Evolutionary conservation across 1,140 invertebrate species (phyloP), one percentile per base, ranked within the genome.

Genomic region (Globodera rostochiensis): DNA sequence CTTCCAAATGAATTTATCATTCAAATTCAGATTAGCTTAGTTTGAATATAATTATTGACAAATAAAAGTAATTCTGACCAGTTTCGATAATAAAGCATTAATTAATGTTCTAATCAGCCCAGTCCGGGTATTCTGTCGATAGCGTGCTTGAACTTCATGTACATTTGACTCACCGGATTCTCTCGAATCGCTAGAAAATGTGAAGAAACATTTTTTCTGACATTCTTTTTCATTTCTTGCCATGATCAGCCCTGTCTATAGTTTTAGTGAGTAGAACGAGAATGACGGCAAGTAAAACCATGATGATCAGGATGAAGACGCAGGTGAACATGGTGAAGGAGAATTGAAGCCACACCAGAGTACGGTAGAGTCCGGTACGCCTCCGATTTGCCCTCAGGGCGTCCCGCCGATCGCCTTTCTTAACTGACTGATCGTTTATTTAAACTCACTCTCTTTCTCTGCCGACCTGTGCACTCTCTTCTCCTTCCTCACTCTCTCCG

Each of bases 81-180:
- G 36, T 36, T 36, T 36, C 36, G 2, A 36, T 36, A 36, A 36
- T 36, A 36, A 36, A 36, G 36, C 36, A 36, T 36, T 36, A 64
- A 36, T 36, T 36, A 64, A 25, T 71, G 21, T 9, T 36, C 69
- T 4, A 19, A 9, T 71, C 69, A 71, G 25, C 69, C 69, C 5
- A 36, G 69, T n/a, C 69, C 69, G 11, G 69, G 77, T 49, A 78
- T 78, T 69, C 46, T 78, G 60, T 78, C 64, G 11, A 78, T 60
- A n/a, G 77, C 77, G 70, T 50, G 47, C 50, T 64, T 78, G n/a
- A 78, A 8, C 25, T 78, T 78, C 50, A 50, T 64, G 25, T 78
- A 78, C n/a, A 78, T 47, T 49, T 78, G 77, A 69, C 77, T 78
- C 3, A 78, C 77, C 6, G 77, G 77, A 11, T 78, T 78, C n/a